These are phyloP conservation scores for Odobenus rosmarus DNA, from an alignment of 2,113 vertebrate genomes.

Conservation along the genomic window DNA sequence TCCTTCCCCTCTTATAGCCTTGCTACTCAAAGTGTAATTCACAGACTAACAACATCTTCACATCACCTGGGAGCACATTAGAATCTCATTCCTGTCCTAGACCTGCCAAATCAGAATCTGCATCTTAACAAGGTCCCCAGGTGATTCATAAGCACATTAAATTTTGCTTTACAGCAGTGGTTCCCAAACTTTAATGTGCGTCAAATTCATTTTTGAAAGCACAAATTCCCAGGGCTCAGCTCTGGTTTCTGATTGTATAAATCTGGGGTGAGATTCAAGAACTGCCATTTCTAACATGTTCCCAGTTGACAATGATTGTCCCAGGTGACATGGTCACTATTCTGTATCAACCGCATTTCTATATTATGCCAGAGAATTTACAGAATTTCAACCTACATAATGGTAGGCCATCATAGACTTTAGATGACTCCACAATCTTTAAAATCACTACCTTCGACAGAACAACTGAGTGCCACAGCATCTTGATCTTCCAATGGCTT, in stretches of 20 bases:
- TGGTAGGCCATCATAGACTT: background rate
- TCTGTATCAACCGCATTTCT: background rate
- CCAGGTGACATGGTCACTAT: background rate
- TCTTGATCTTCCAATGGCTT: background rate
- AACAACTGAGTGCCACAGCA: background rate
- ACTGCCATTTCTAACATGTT: background rate
- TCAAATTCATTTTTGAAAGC: background rate
- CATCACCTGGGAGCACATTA: background rate
- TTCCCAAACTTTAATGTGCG: background rate
- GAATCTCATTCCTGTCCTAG: background rate
- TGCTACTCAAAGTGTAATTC: background rate
- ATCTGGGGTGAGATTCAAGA: background rate
- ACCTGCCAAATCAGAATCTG: background rate
- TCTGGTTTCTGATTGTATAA: background rate
- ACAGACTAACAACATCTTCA: background rate
- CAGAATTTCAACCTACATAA: background rate
- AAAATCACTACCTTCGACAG: background rate
- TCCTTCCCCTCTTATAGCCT: background rate
- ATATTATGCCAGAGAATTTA: background rate
- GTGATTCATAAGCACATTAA: background rate
- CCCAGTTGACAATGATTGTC: background rate
- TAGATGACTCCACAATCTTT: background rate
- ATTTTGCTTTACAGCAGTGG: background rate
- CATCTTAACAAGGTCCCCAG: background rate
- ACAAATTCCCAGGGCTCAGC: background rate